Percentiles rank a stretch among this genome's conserved stretches.
Conservation (phyloP, 2,113 vertebrate genomes). For the Chloroceryle aenea region DNA sequence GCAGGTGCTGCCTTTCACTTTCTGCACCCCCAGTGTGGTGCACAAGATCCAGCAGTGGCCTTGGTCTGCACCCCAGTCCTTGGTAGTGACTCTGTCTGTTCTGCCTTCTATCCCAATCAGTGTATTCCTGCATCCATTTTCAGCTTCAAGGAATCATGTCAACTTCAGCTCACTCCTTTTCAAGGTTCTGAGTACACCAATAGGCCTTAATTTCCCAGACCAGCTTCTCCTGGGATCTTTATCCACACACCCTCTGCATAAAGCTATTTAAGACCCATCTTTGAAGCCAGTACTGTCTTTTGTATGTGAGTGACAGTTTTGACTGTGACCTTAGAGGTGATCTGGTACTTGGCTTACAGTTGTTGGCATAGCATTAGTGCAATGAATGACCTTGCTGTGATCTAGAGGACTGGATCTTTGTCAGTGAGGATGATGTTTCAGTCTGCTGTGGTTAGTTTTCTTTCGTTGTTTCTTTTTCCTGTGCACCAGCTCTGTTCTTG, state of each 20-base stretch:
- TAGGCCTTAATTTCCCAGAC: background rate
- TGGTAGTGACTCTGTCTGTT: too few species aligned
- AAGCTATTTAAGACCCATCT: background rate
- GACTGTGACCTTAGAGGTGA: fast-evolving
- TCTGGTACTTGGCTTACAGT: fast-evolving
- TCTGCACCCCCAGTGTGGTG: too few species aligned
- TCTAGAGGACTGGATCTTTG: fast-evolving
- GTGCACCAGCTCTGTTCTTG: fast-evolving
- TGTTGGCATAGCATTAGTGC: fast-evolving
- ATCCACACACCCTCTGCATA: background rate
- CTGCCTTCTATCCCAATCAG: too few species aligned
- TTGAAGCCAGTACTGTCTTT: fast-evolving
- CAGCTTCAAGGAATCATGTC: background rate
- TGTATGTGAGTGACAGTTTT: fast-evolving
- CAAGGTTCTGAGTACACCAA: background rate
- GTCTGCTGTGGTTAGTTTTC: background rate
- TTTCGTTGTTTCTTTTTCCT: background rate
- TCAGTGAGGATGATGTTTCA: fast-evolving
- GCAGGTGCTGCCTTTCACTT: too few species aligned
- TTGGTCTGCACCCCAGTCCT: too few species aligned
- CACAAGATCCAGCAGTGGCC: too few species aligned
- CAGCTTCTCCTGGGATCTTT: background rate
- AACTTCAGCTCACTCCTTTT: background rate
- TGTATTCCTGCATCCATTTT: too few species aligned
- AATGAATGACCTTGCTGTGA: fast-evolving